Percentiles rank a stretch among this genome's conserved stretches.
phyloP scores from a whole-genome alignment of 2,888 invertebrate genomes.

The Pandemis corylana region DNA sequence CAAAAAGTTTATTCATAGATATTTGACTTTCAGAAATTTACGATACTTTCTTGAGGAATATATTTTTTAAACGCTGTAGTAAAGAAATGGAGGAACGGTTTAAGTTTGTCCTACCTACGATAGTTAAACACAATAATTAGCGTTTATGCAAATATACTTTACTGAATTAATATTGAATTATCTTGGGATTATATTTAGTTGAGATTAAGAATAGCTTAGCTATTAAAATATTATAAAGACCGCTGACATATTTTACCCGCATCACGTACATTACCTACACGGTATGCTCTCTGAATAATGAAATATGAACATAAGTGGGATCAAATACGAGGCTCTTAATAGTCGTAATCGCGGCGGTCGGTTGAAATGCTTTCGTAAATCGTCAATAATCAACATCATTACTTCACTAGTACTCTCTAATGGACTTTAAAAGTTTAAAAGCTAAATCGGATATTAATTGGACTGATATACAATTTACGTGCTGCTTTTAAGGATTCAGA shows the following conservation, averaged over 20 bases:
- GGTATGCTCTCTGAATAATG: constrained; percentile 27
- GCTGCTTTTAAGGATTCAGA: constrained; percentile 30
- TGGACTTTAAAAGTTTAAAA: constrained; percentile 43
- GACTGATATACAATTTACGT: constrained; percentile 53
- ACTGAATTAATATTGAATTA: neutral
- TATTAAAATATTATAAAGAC: constrained; percentile 10
- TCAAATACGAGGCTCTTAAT: constrained; percentile 9
- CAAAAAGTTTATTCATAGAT: neutral
- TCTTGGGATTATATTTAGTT: neutral
- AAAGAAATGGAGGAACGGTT: neutral
- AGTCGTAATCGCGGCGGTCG: constrained; percentile 2
- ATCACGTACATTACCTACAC: constrained; percentile 28
- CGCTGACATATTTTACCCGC: constrained; percentile 22
- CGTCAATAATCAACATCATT: constrained; percentile 19
- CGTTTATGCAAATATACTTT: neutral
- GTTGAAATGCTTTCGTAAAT: constrained; percentile 4
- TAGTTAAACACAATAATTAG: neutral
- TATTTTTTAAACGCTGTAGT: neutral
- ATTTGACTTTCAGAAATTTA: neutral
- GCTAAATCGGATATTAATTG: constrained; percentile 47
- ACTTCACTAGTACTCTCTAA: constrained; percentile 22
- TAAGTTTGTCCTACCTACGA: neutral
- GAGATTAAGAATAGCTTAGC: neutral
- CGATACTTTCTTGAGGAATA: neutral
- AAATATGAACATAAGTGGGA: constrained; percentile 14